These are phyloP conservation scores for Panulirus ornatus DNA, from an alignment of 1,140 invertebrate species.

Conservation along the genomic window DNA sequence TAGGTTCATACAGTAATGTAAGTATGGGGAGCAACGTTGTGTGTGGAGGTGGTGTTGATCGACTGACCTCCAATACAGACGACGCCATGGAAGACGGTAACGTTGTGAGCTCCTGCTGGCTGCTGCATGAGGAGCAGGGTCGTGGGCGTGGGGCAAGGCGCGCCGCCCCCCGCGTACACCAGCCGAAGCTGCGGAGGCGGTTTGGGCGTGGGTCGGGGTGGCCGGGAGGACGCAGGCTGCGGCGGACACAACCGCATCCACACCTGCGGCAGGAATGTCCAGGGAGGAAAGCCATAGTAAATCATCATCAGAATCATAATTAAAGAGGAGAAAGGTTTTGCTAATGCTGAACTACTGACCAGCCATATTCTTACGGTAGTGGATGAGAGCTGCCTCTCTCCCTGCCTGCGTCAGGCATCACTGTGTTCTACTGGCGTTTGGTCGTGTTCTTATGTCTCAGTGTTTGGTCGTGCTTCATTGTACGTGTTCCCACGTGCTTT, in stretches of 20 bases:
- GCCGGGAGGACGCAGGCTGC: conserved; percentile 15
- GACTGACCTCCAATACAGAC: conserved; percentile 47
- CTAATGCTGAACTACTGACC: no score
- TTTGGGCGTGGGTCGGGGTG: conserved; percentile 7
- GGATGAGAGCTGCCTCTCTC: no score
- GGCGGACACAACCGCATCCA: conserved; percentile 60
- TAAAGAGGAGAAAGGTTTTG: neutral
- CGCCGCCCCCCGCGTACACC: conserved; percentile 64
- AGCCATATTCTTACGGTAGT: no score
- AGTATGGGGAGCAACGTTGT: no score
- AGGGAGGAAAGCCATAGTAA: neutral
- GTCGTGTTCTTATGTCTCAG: no score
- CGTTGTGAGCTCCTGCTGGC: conserved; percentile 60
- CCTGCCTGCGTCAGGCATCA: no score
- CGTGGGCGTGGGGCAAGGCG: conserved; percentile 60
- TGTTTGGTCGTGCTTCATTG: no score
- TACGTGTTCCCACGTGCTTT: no score
- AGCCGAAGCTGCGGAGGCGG: conserved; percentile 47
- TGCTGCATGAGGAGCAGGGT: conserved; percentile 49
- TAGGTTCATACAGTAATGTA: no score
- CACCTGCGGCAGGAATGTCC: conserved; percentile 38
- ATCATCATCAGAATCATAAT: neutral
- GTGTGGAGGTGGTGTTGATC: no score
- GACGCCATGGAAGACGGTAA: conserved; percentile 52
- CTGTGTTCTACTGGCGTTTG: no score